Conservation (phyloP, 2,888 invertebrate genomes). For the Holacanthella duospinosa region DNA sequence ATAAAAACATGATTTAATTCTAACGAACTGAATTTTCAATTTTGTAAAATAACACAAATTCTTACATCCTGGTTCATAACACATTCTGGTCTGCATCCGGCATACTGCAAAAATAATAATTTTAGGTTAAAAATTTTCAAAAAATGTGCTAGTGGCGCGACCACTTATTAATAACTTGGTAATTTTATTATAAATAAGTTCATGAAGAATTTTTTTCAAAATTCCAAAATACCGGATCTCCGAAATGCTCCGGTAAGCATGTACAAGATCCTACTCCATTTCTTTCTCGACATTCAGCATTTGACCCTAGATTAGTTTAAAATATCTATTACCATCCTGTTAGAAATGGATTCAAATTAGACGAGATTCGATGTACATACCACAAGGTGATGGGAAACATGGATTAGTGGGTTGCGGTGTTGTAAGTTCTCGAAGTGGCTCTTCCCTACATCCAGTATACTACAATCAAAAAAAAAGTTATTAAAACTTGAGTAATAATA, state of each 20-base stretch:
- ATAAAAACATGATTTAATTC: too few relatives aligned
- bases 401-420: constrained; percentile 47
- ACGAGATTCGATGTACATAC: constrained; percentile 37
- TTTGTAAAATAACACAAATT: too few relatives aligned
- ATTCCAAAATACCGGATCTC: constrained; percentile 51
- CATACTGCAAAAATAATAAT: not conserved
- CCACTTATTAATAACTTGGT: not conserved
- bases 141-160: not conserved
- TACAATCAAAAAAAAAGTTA: not conserved
- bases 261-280: constrained; percentile 50
- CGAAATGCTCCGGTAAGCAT: constrained; percentile 60
- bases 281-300: constrained; percentile 56
- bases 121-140: not conserved
- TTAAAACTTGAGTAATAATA: not conserved
- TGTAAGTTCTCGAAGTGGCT: not conserved
- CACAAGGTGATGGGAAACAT: constrained; percentile 54
- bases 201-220: not conserved
- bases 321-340: too few relatives aligned
- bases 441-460: not conserved
- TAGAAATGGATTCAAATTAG: too few relatives aligned
- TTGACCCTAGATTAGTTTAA: constrained; percentile 48
- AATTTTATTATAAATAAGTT: constrained; percentile 39
- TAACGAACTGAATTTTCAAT: too few relatives aligned
- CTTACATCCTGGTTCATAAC: constrained; percentile 52
- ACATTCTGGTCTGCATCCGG: constrained; percentile 53